Conservation (phyloP, 2,113 vertebrate species). For the Seriola aureovittata region DNA sequence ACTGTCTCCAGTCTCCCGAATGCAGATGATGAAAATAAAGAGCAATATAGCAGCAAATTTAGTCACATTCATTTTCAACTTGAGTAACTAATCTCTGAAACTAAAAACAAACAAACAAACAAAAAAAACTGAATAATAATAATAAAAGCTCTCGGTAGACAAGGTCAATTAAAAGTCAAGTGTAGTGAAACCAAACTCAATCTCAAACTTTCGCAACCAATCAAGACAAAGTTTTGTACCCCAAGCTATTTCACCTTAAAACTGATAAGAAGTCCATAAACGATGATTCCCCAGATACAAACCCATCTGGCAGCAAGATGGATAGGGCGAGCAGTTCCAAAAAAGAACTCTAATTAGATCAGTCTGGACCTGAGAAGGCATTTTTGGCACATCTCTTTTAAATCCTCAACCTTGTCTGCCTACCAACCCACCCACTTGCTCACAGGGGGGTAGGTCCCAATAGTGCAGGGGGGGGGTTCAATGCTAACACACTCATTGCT, state of each 20-base stretch:
- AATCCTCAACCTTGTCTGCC: conserved; percentile 46
- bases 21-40: too few relatives aligned
- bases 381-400: conserved; percentile 31
- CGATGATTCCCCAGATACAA: conserved; percentile 40
- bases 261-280: conserved; percentile 59
- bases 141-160: not conserved
- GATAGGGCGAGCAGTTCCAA: conserved; percentile 15
- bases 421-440: conserved; percentile 39
- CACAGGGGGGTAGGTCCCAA: conserved; percentile 46
- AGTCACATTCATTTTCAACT: too few relatives aligned
- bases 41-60: too few relatives aligned
- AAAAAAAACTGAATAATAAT: too few relatives aligned
- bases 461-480: conserved; percentile 42
- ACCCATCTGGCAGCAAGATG: conserved; percentile 36
- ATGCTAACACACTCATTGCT: conserved; percentile 67
- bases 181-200: conserved; percentile 2
- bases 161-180: conserved; percentile 2
- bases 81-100: not conserved
- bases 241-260: conserved; percentile 37
- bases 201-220: conserved; percentile 47
- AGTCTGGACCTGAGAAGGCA: conserved; percentile 2
- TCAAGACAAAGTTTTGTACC: conserved; percentile 27
- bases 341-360: conserved; percentile 44
- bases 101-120: too few relatives aligned
- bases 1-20: too few relatives aligned